Evolutionary conservation across 2,888 invertebrate genomes (phyloP).

Genomic region (Coelinius sp.): DNA sequence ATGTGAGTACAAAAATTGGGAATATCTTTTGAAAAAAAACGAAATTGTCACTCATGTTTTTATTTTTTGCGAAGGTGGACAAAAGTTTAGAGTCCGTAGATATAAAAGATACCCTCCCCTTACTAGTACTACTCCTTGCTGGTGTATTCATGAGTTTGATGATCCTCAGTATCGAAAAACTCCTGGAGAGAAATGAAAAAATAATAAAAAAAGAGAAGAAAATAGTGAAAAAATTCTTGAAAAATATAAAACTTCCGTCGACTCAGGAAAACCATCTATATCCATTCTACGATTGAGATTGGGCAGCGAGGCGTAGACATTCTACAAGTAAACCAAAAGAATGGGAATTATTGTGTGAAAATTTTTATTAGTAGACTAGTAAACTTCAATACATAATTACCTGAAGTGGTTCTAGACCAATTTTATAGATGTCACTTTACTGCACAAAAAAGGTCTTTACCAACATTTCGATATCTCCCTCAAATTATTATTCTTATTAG

Average conservation of each 20-base stretch:
- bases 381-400: too few relatives aligned
- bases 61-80: slow-evolving; percentile 40
- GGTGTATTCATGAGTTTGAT: slow-evolving; percentile 51
- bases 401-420: too few relatives aligned
- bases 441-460: too few relatives aligned
- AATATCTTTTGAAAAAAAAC: neutral
- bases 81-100: slow-evolving; percentile 58
- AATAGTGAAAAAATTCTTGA: slow-evolving; percentile 8
- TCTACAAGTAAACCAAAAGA: too few relatives aligned
- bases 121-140: slow-evolving; percentile 53
- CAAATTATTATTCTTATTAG: too few relatives aligned
- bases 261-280: too few relatives aligned
- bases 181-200: slow-evolving; percentile 26
- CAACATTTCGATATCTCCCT: too few relatives aligned
- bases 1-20: slow-evolving; percentile 24
- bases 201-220: neutral
- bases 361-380: too few relatives aligned
- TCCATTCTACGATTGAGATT: too few relatives aligned
- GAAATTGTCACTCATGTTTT: neutral
- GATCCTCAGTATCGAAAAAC: slow-evolving; percentile 49
- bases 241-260: slow-evolving; percentile 16
- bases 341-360: too few relatives aligned
- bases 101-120: slow-evolving; percentile 59
- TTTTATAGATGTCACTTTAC: too few relatives aligned
- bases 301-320: too few relatives aligned